Conservation (phyloP, 2,888 invertebrate genomes). For the Dynastes grantii region DNA sequence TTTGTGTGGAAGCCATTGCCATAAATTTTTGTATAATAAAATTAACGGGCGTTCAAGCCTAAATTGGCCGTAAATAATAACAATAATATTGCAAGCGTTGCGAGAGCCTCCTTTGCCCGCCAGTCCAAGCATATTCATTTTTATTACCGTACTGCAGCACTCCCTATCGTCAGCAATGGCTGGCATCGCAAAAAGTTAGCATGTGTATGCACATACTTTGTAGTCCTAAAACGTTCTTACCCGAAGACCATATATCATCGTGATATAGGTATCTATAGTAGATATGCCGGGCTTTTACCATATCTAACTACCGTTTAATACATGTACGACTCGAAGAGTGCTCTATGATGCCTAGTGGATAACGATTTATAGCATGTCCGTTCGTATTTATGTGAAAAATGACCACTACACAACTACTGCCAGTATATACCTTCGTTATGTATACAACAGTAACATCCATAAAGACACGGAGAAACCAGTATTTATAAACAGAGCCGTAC, state of each 20-base stretch:
- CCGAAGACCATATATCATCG: constrained; percentile 39
- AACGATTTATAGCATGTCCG: constrained; percentile 40
- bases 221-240: constrained; percentile 31
- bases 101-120: neutral
- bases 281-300: constrained; percentile 36
- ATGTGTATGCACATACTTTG: constrained; percentile 34
- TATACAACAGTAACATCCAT: constrained; percentile 30
- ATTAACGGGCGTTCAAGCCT: constrained; percentile 1
- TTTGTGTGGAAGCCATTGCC: neutral
- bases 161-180: constrained; percentile 13
- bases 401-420: constrained; percentile 41
- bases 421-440: constrained; percentile 18
- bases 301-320: constrained; percentile 44
- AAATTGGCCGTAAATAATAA: constrained; percentile 25
- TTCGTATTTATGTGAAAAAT: constrained; percentile 45
- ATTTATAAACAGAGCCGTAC: constrained; percentile 36
- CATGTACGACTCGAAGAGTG: constrained; percentile 24
- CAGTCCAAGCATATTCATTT: constrained; percentile 8
- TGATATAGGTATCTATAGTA: constrained; percentile 34
- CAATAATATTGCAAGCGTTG: constrained; percentile 12
- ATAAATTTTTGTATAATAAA: constrained; percentile 34
- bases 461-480: constrained; percentile 42
- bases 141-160: constrained; percentile 9
- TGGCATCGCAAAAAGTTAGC: constrained; percentile 17
- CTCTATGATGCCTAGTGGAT: constrained; percentile 36